Conservation (phyloP, 1,140 invertebrate species). For the Danaus melanippus region DNA sequence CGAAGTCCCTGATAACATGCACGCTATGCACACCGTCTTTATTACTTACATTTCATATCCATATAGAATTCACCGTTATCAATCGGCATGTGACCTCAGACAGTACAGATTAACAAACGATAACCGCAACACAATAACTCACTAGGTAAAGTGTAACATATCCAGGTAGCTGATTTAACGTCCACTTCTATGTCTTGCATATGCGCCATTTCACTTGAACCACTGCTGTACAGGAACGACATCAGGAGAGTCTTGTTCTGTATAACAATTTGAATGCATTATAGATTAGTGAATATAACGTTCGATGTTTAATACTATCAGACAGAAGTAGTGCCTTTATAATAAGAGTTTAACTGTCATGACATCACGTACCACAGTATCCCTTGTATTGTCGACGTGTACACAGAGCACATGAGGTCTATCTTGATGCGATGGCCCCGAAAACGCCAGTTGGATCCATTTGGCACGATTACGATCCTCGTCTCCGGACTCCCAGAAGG, state of each 20-base stretch:
- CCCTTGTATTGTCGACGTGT: conserved; percentile 94
- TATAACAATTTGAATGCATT: conserved; percentile 35
- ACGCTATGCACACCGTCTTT: too few species aligned
- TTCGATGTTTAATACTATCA: background rate
- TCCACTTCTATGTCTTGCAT: conserved; percentile 89
- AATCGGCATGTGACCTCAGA: too few species aligned
- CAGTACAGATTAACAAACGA: too few species aligned
- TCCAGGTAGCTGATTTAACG: conserved; percentile 84
- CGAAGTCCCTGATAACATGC: conserved; percentile 25
- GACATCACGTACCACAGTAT: conserved; percentile 81
- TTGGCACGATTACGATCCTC: conserved; percentile 95
- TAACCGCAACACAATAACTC: conserved; percentile 25
- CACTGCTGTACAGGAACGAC: conserved; percentile 85
- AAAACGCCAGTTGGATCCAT: conserved; percentile 70
- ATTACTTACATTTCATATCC: too few species aligned
- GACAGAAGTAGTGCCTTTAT: background rate
- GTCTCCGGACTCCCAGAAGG: conserved; percentile 99
- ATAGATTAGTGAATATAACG: background rate
- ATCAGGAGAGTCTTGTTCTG: conserved; percentile 92
- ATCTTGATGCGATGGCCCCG: conserved; percentile 68
- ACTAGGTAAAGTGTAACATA: conserved; percentile 86
- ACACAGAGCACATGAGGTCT: conserved; percentile 83
- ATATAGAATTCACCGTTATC: too few species aligned
- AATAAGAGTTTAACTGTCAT: background rate
- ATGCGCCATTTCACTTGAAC: conserved; percentile 85